These are phyloP conservation scores for Wiebesia pumilae DNA, from an alignment of 1,140 invertebrate species.

Conservation along the genomic window DNA sequence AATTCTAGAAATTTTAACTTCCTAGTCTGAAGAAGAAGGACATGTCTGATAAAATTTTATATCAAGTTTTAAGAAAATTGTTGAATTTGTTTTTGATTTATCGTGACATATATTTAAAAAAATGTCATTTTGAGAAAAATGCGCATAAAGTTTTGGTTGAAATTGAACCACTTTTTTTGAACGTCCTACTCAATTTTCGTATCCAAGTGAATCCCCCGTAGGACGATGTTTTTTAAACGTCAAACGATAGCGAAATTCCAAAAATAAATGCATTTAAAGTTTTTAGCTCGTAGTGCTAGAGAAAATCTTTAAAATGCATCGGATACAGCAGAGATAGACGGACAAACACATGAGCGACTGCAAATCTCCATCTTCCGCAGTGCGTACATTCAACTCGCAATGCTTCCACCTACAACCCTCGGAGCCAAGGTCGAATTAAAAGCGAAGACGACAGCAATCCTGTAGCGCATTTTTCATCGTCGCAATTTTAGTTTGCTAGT, in stretches of 20 bases:
- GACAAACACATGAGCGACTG: not conserved
- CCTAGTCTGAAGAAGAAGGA: not conserved
- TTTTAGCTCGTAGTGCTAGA: not conserved
- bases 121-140: not conserved
- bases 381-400: too few species aligned
- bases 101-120: not conserved
- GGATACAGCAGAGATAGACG: not conserved
- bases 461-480: not conserved
- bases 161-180: not conserved
- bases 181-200: not conserved
- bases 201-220: not conserved
- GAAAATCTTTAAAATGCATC: not conserved
- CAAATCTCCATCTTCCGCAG: too few species aligned
- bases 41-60: not conserved
- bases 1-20: not conserved
- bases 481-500: not conserved
- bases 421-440: not conserved
- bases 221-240: not conserved
- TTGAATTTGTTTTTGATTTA: not conserved
- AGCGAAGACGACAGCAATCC: not conserved
- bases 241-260: not conserved
- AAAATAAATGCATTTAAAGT: not conserved
- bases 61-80: not conserved
- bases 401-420: not conserved
- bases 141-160: not conserved